Evolutionary conservation across 2,888 invertebrate genomes (phyloP).

Genomic region (Odontocolon sp.): DNA sequence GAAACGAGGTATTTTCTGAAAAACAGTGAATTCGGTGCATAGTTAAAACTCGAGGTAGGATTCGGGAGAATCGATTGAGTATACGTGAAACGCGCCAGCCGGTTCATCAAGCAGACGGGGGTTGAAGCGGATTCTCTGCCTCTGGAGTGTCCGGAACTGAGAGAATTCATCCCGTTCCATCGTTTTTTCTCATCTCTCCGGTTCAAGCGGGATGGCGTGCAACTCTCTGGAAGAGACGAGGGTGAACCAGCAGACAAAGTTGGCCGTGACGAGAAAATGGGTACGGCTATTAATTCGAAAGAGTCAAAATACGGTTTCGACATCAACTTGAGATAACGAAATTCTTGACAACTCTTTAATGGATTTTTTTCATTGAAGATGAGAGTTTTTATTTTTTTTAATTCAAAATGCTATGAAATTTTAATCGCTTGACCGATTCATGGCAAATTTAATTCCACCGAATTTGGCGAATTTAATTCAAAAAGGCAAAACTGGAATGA

Average conservation of each 20-base stretch:
- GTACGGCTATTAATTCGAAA: constrained; percentile 45
- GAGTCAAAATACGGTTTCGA: constrained; percentile 49
- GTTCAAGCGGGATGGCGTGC: neutral
- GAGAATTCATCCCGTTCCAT: neutral
- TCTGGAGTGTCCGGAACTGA: constrained; percentile 16
- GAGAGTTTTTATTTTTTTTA: too few species aligned
- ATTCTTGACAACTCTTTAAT: constrained; percentile 8
- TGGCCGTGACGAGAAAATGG: constrained; percentile 26
- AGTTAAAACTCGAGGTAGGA: constrained; percentile 8
- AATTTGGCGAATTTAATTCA: too few species aligned
- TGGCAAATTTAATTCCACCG: too few species aligned
- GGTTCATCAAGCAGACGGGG: constrained; percentile 36
- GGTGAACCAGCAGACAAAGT: constrained; percentile 22
- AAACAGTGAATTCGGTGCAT: neutral
- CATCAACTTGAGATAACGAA: constrained; percentile 25
- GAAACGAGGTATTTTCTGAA: neutral
- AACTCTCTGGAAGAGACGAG: constrained; percentile 34
- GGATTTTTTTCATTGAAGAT: too few species aligned
- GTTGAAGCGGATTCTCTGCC: neutral
- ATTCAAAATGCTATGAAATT: too few species aligned
- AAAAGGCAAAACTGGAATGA: too few species aligned
- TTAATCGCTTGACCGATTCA: too few species aligned
- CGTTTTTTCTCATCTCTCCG: constrained; percentile 25
- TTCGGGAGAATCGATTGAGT: constrained; percentile 19
- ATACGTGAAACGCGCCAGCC: constrained; percentile 28